These are phyloP conservation scores for Hypolimnas misippus DNA, from an alignment of 2,888 invertebrate species.

Conservation along the genomic window DNA sequence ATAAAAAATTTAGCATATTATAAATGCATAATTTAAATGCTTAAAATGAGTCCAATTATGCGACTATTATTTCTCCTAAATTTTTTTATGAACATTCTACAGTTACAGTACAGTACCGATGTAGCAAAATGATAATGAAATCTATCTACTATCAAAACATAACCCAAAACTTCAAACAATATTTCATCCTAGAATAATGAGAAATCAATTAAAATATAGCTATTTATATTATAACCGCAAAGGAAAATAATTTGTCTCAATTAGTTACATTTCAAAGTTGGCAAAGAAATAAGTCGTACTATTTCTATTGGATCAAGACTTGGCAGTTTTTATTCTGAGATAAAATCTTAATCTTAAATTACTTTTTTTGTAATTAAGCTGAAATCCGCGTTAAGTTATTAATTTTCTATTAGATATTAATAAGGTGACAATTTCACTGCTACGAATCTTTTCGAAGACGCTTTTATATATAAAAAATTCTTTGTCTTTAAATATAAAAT, in stretches of 20 bases:
- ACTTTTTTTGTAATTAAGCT: background rate
- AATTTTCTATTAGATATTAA: background rate
- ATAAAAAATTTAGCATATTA: too few species aligned
- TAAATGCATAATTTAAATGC: too few species aligned
- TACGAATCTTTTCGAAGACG: background rate
- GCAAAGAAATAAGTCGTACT: background rate
- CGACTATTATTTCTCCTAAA: too few species aligned
- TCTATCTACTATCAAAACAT: too few species aligned
- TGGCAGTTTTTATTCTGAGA: background rate
- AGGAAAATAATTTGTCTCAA: background rate
- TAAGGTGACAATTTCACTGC: background rate
- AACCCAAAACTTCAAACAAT: too few species aligned
- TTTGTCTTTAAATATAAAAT: too few species aligned
- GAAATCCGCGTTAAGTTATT: background rate
- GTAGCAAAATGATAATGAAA: too few species aligned
- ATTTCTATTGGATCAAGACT: background rate
- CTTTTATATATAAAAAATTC: too few species aligned
- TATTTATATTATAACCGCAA: background rate
- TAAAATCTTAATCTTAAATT: conserved; percentile 6
- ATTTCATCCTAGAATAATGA: too few species aligned
- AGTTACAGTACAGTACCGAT: too few species aligned
- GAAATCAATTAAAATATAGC: background rate
- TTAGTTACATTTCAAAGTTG: conserved; percentile 1
- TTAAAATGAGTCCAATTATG: too few species aligned
- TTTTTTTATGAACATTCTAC: too few species aligned